Base-by-base conservation (phyloP, 2,113 vertebrate genomes). In the Gnathonemus longibarbis region DNA sequence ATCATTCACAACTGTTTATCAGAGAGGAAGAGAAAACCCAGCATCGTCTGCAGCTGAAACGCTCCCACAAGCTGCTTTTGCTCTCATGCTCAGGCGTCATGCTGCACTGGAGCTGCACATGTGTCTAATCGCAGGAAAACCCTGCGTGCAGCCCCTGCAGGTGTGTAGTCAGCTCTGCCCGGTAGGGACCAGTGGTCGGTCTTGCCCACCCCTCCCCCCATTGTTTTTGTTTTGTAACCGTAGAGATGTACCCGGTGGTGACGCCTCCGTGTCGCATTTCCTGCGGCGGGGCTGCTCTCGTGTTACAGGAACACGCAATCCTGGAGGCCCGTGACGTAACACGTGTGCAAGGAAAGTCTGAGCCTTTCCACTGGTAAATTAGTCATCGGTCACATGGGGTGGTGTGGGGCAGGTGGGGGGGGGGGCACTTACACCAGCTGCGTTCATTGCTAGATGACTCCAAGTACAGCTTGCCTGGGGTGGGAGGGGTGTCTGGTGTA, bases 181-280 rank as follows among this genome's bases (percentile, higher is more conserved):
- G 5, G 35, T 39, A 24, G 42, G 83, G 83, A 8, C 83, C 35
- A 77, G 35, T 77, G 70, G 70, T 15, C 35, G 13, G 15, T 19
- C 74, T 17, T 80, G 31, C 74, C 6, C 24, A n/a, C 17, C 49
- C 49, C 19, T 45, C 24, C 49, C 27, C 48, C 27, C 27, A 39
- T 46, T 62, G 35, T 66, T 66, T 87, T 88, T 88, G 92, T 92
- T 91, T 88, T 84, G 93, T 92, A 91, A 8, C 91, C 92, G 93
- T 94, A 93, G 94, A 93, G 95, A 94, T 92, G 15, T 87, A 93
- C 92, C 94, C 91, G 52, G 91, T 94, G 93, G 94, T 92, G 90
- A 90, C 52, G 90, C 91, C 91, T 91, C 84, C 90, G 87, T 52
- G 88, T 88, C 27, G 80, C 91, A 52, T 89, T 84, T 90, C 58